Evolutionary conservation across 2,888 invertebrate species (phyloP), one percentile per base, ranked within the genome.

Genomic region (Drosophila conformis): DNA sequence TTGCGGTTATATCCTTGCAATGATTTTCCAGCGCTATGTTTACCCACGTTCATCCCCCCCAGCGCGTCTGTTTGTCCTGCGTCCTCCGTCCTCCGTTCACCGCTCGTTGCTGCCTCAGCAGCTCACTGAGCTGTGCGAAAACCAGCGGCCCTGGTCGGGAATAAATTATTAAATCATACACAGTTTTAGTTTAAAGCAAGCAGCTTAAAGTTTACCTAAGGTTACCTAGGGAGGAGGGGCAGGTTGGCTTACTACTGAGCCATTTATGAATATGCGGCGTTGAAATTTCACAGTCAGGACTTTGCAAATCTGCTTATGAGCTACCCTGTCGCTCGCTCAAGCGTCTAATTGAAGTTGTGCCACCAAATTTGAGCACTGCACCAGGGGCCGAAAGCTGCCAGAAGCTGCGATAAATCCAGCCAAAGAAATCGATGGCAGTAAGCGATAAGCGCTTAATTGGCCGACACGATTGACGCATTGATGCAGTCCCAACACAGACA

Each of bases 151-250:
- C 80, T 84, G 74, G 84, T 78, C 83, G 69, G 85, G 87, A 87
- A 85, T 87, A 85, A 84, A 87, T 85, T 87, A 85, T 85, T 87
- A 85, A 85, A 85, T 87, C 87, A 87, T 87, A 69, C 68, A 77
- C 73, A 65, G 73, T 82, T 81, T 76, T 79, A 84, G 79, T 68
- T 79, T 79, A 79, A 83, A 68, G 77, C 76, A 69, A 66, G 66
- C 64, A 69, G 70, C 68, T 74, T 70, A 73, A 78, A 78, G 69
- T 63, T 53, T 52, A 68, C 46, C 73, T 60, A 60, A 54, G 15
- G 33, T 40, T 52, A 40, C 40, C 69, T 42, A 51, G 13, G 46
- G 25, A 8, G 2, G 4, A 4, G 11, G 10, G 31, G 35, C 33
- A 11, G 46, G 4, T 11, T n/a, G 11, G 35, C 29, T 42, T 63